Evolutionary conservation across 37 sponge, comb jelly and placozoan genomes (phyloP).

Genomic region (Axinella damicornis): DNA sequence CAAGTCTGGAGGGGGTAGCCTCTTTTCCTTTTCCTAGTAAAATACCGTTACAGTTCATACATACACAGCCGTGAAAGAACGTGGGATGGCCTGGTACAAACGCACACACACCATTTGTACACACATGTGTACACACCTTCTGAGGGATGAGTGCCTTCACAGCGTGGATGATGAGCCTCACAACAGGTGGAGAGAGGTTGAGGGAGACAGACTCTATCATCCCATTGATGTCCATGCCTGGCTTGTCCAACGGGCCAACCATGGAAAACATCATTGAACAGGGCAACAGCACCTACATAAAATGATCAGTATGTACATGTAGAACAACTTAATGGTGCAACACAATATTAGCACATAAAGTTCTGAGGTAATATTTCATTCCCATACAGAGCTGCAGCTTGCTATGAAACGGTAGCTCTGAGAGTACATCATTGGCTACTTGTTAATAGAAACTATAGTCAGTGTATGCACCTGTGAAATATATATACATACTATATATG

Average conservation of each 20-base stretch:
- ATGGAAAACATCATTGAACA: slow-evolving; percentile 23
- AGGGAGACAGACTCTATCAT: slow-evolving; percentile 46
- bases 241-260: slow-evolving; percentile 52
- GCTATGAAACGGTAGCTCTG: no score
- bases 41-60: not conserved
- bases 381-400: no score
- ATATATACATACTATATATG: no score
- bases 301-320: no score
- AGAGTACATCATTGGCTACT: no score
- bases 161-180: slow-evolving; percentile 71
- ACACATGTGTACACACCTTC: slow-evolving; percentile 52
- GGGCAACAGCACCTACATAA: slow-evolving; percentile 68
- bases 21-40: slow-evolving; percentile 31
- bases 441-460: no score
- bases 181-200: slow-evolving; percentile 71
- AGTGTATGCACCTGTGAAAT: no score
- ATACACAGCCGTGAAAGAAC: not conserved
- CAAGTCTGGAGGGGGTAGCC: slow-evolving; percentile 56
- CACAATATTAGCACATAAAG: no score
- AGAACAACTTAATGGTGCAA: no score
- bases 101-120: slow-evolving; percentile 3
- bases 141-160: slow-evolving; percentile 54
- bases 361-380: no score
- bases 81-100: no score
- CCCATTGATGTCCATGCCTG: slow-evolving; percentile 46